These are phyloP conservation scores for Pipa parva DNA, from an alignment of 2,113 vertebrate species.

Conservation along the genomic window DNA sequence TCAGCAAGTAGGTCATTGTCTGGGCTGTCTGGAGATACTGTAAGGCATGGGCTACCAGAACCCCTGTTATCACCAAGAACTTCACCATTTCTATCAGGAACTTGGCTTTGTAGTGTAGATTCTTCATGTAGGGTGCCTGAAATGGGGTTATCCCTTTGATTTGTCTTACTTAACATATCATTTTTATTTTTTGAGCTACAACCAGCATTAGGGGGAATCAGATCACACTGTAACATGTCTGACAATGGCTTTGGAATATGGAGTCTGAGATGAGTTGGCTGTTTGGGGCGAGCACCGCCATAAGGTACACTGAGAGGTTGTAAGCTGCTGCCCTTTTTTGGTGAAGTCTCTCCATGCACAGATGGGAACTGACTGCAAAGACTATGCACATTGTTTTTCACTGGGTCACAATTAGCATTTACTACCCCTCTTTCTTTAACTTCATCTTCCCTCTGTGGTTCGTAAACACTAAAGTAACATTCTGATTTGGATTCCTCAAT, in stretches of 20 bases:
- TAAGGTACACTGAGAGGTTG: conserved; percentile 85
- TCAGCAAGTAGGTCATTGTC: conserved; percentile 93
- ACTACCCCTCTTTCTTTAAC: conserved; percentile 60
- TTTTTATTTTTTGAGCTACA: conserved; percentile 87
- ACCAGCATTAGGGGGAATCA: conserved; percentile 64
- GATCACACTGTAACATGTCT: conserved; percentile 83
- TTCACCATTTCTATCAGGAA: conserved; percentile 67
- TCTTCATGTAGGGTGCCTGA: conserved; percentile 56
- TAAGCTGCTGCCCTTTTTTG: conserved; percentile 63
- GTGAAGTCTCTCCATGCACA: conserved; percentile 59
- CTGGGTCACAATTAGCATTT: conserved; percentile 62
- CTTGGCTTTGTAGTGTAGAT: conserved; percentile 54
- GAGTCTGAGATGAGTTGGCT: conserved; percentile 88
- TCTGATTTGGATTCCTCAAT: conserved; percentile 97
- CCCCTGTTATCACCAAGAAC: conserved; percentile 64
- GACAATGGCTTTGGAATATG: conserved; percentile 86
- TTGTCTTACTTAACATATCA: conserved; percentile 66
- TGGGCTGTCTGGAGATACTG: conserved; percentile 77
- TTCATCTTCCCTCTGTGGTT: conserved; percentile 69
- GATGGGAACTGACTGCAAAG: conserved; percentile 66
- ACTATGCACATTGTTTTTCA: conserved; percentile 68
- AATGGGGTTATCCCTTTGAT: conserved; percentile 52
- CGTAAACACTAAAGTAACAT: conserved; percentile 65
- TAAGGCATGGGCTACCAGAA: conserved; percentile 64
- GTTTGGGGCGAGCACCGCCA: conserved; percentile 94